Conservation (phyloP, 2,888 invertebrate genomes). For the Nymphalis c-album region DNA sequence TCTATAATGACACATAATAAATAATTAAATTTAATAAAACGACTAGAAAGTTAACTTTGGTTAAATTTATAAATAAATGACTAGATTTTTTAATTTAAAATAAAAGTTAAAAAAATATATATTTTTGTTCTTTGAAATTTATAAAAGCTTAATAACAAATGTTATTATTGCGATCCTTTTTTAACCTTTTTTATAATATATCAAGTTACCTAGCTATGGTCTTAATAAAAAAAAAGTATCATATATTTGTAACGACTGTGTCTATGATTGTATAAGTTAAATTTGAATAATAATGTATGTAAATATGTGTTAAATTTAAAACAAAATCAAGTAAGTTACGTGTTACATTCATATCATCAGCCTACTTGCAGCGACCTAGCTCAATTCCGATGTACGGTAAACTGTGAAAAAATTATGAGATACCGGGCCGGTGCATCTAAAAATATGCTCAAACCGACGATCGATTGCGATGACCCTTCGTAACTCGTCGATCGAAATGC, state of each 20-base stretch:
- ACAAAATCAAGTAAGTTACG: not conserved
- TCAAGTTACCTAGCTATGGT: no score
- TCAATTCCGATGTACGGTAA: conserved; percentile 52
- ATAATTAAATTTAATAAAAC: no score
- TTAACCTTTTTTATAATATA: no score
- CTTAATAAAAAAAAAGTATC: no score
- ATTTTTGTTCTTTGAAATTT: not conserved
- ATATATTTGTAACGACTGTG: no score
- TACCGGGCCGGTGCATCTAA: conserved; percentile 64
- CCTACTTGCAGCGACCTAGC: conserved; percentile 45
- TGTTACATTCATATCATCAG: conserved; percentile 26
- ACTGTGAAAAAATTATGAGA: conserved; percentile 70
- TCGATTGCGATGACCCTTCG: conserved; percentile 64
- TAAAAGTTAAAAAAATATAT: not conserved
- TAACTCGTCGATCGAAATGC: conserved; percentile 46
- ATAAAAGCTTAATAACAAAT: not conserved
- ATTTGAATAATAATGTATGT: not conserved
- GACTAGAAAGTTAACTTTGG: no score
- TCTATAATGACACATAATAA: no score
- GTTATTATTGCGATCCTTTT: no score
- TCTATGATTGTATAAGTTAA: no score
- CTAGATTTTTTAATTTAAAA: not conserved
- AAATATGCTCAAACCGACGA: conserved; percentile 65
- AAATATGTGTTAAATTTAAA: not conserved
- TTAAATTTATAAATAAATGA: no score